Conservation (phyloP, 2,797 vertebrate species). For the Halcyon chelicuti region DNA sequence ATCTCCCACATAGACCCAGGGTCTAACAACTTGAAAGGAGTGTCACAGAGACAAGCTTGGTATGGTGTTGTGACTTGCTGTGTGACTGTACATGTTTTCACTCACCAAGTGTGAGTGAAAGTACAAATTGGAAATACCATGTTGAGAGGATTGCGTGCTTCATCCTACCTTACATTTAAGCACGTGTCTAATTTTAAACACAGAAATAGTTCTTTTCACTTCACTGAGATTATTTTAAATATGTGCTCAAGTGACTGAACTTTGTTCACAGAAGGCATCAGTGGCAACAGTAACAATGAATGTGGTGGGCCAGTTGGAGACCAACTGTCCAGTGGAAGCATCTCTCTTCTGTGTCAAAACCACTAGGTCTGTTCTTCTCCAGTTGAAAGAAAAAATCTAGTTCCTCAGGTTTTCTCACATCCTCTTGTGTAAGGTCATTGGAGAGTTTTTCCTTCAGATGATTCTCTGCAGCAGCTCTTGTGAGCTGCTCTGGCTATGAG, state of each 20-base stretch:
- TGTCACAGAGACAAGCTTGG: background rate
- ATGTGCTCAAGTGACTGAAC: background rate
- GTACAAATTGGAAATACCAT: background rate
- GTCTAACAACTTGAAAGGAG: background rate
- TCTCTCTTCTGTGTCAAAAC: background rate
- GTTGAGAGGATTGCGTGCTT: slow-evolving; percentile 17
- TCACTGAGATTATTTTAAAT: slow-evolving; percentile 1
- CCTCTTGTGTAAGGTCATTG: background rate
- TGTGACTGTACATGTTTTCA: background rate
- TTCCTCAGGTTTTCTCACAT: background rate
- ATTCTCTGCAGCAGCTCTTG: background rate
- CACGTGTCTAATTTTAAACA: slow-evolving; percentile 20
- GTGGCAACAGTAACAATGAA: background rate
- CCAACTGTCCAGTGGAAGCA: background rate
- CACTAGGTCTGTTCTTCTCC: background rate
- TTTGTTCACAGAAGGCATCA: background rate
- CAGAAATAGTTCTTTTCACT: slow-evolving; percentile 20
- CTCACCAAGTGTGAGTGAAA: no score
- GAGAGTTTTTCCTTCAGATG: background rate
- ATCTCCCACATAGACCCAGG: background rate
- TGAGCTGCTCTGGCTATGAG: background rate
- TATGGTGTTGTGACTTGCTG: background rate
- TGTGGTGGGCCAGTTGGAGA: background rate
- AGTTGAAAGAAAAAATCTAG: background rate
- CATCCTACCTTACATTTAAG: background rate